These are phyloP conservation scores for Nansenia antarctica DNA, from an alignment of 2,113 vertebrate genomes.

Conservation along the genomic window DNA sequence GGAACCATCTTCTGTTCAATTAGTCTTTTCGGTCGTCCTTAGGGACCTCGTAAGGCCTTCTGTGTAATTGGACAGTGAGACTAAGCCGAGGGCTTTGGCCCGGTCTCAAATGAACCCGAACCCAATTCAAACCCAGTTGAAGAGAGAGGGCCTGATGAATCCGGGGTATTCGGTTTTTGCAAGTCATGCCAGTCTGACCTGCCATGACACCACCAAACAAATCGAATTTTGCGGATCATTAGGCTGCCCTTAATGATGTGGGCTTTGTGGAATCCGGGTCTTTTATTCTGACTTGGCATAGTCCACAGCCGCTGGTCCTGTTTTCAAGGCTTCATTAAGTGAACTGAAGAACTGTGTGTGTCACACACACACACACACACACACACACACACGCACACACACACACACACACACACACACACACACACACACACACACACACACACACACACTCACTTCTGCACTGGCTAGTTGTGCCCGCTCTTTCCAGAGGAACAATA, in stretches of 20 bases:
- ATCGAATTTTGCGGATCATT: slow-evolving; percentile 53
- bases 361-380: neutral
- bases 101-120: slow-evolving; percentile 46
- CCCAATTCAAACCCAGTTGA: slow-evolving; percentile 30
- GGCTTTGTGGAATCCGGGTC: slow-evolving; percentile 39
- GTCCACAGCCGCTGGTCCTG: neutral
- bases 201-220: slow-evolving; percentile 32
- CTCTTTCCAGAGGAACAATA: neutral
- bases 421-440: slow-evolving; percentile 13
- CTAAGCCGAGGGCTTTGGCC: slow-evolving; percentile 26
- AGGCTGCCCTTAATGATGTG: slow-evolving; percentile 56
- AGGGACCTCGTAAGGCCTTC: neutral
- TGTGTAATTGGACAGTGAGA: neutral
- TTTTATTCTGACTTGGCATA: slow-evolving; percentile 22
- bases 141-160: slow-evolving; percentile 21
- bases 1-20: neutral
- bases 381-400: slow-evolving; percentile 8
- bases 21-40: neutral
- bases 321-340: neutral
- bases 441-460: neutral
- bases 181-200: neutral
- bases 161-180: neutral
- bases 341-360: too few relatives aligned
- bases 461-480: neutral
- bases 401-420: slow-evolving; percentile 1